phyloP scores from a whole-genome alignment of 2,888 invertebrate species.

The Dusona sp. region DNA sequence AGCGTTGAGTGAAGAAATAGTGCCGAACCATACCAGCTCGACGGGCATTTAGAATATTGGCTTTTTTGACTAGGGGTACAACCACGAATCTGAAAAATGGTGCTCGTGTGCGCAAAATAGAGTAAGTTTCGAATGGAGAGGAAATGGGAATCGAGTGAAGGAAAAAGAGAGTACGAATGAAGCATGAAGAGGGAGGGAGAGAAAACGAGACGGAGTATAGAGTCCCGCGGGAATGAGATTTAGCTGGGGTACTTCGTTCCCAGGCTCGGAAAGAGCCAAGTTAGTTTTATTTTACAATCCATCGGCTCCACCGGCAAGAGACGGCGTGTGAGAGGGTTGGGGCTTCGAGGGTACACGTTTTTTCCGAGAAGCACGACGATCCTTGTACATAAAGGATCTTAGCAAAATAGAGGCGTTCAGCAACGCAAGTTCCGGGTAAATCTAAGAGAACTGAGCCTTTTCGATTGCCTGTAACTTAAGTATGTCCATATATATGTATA shows the following conservation, averaged over 20 bases:
- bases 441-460: neutral
- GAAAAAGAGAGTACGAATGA: constrained; percentile 18
- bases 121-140: neutral
- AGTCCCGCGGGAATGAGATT: constrained; percentile 83
- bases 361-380: constrained; percentile 38
- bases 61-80: neutral
- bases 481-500: neutral
- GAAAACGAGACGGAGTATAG: constrained; percentile 37
- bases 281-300: constrained; percentile 85
- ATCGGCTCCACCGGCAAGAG: constrained; percentile 76
- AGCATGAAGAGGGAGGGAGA: constrained; percentile 20
- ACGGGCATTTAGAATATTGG: neutral
- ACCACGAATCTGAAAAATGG: constrained; percentile 26
- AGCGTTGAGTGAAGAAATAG: neutral
- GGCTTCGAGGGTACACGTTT: constrained; percentile 51
- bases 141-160: neutral
- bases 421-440: neutral
- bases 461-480: neutral
- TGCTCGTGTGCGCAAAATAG: neutral
- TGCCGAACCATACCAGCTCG: neutral
- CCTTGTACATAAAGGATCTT: neutral
- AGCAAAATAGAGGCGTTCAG: neutral
- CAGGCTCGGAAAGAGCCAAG: constrained; percentile 82
- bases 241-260: constrained; percentile 78
- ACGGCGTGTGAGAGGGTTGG: constrained; percentile 36